Evolutionary conservation across 2,113 vertebrate genomes (phyloP).

Genomic region (Xyrauchen texanus): DNA sequence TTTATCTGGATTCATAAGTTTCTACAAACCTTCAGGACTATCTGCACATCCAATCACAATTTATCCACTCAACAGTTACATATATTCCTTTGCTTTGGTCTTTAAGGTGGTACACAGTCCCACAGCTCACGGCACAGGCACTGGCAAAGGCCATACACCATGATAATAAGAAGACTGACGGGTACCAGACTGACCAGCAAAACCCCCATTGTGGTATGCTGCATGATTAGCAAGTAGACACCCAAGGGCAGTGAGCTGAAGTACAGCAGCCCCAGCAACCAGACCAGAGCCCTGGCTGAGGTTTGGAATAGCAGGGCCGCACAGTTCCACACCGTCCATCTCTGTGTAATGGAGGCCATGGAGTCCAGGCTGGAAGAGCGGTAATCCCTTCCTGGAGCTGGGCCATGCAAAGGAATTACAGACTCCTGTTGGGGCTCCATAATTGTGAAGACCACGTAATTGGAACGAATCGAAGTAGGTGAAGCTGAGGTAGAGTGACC

Average conservation of each 20-base stretch:
- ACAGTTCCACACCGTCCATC: slow-evolving; percentile 92
- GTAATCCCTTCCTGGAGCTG: slow-evolving; percentile 75
- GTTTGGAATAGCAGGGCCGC: slow-evolving; percentile 86
- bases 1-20: not conserved
- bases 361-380: slow-evolving; percentile 86
- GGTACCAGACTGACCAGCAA: slow-evolving; percentile 94
- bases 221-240: slow-evolving; percentile 92
- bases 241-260: slow-evolving; percentile 93
- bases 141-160: slow-evolving; percentile 91
- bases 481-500: slow-evolving; percentile 78
- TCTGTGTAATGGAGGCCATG: slow-evolving; percentile 80
- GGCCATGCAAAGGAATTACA: slow-evolving; percentile 48
- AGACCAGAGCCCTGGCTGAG: slow-evolving; percentile 84
- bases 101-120: slow-evolving; percentile 84
- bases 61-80: not conserved
- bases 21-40: slow-evolving; percentile 12
- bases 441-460: slow-evolving; percentile 93
- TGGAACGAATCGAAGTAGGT: slow-evolving; percentile 69
- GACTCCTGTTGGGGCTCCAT: slow-evolving; percentile 85
- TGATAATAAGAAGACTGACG: slow-evolving; percentile 87
- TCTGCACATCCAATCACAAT: slow-evolving; percentile 1
- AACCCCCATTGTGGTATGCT: slow-evolving; percentile 86
- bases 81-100: slow-evolving; percentile 6
- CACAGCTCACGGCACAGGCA: slow-evolving; percentile 91
- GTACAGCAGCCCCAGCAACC: slow-evolving; percentile 89